Percentiles rank a stretch among this genome's conserved stretches.
These are phyloP conservation scores for Machaerirhynchus nigripectus DNA, from an alignment of 2,113 vertebrate species.

Conservation along the genomic window DNA sequence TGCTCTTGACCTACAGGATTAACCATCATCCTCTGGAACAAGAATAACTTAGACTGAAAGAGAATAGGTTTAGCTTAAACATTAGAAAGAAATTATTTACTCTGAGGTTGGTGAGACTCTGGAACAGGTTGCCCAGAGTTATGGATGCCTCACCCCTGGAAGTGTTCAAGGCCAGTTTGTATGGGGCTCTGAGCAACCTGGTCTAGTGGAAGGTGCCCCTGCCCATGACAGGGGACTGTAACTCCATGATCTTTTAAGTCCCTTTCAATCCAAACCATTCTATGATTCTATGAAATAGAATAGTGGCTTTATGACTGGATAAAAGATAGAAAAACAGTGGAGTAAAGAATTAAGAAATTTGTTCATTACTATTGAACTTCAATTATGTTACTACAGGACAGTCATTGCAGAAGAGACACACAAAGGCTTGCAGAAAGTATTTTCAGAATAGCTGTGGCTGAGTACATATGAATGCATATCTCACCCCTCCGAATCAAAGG, in stretches of 20 bases:
- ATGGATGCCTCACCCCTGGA: background rate
- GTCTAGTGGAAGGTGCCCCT: background rate
- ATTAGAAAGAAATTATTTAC: background rate
- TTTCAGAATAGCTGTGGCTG: background rate
- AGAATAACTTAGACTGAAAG: background rate
- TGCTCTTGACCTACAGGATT: background rate
- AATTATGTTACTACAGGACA: background rate
- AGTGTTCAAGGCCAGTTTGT: background rate
- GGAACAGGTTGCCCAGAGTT: background rate
- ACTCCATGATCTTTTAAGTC: background rate
- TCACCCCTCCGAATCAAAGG: background rate
- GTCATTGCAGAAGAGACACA: background rate
- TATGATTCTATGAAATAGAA: background rate
- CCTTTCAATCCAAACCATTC: background rate
- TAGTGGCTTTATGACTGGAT: background rate
- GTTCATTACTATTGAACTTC: background rate
- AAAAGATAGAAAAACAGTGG: background rate
- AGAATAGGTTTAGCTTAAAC: background rate
- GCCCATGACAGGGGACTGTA: background rate
- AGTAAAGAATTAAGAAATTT: background rate
- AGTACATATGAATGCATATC: rapidly evolving
- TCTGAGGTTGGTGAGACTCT: background rate
- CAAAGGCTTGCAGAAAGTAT: background rate
- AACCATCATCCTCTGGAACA: background rate
- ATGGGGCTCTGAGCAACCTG: background rate